Conservation (phyloP, 1,140 invertebrate genomes). For the Camponotus vicinus region DNA sequence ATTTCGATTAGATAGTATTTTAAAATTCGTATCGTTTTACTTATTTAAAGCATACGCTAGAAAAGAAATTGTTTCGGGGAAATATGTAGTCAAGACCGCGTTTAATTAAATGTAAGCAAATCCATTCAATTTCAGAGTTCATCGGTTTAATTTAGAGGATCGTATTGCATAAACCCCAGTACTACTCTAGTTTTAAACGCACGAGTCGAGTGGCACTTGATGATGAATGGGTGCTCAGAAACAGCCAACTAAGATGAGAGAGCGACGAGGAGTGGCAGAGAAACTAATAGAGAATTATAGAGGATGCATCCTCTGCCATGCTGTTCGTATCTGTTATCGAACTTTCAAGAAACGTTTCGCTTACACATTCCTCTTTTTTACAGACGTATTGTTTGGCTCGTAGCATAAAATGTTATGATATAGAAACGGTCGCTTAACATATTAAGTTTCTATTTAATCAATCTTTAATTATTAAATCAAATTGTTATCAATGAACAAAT, state of each 20-base stretch:
- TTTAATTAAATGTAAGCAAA: constrained; percentile 21
- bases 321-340: constrained; percentile 65
- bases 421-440: not conserved
- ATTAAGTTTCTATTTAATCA: not conserved
- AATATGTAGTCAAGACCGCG: not conserved
- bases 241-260: constrained; percentile 39
- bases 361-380: not conserved
- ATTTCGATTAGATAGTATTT: not conserved
- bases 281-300: constrained; percentile 69
- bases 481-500: not conserved
- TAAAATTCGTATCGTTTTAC: not conserved
- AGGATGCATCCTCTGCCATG: constrained; percentile 22
- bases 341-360: constrained; percentile 6
- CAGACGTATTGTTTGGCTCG: not conserved
- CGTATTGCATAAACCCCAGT: constrained; percentile 40
- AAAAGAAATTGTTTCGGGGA: not conserved
- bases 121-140: constrained; percentile 38
- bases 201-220: constrained; percentile 40
- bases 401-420: not conserved
- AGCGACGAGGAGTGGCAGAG: constrained; percentile 29
- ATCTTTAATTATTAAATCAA: too few relatives aligned
- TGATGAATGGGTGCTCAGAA: constrained; percentile 59
- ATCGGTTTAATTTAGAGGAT: constrained; percentile 32
- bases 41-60: not conserved
- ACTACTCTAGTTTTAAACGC: constrained; percentile 30